Base-by-base conservation (phyloP, 2,797 vertebrate genomes). In the Anolis apletophallus region DNA sequence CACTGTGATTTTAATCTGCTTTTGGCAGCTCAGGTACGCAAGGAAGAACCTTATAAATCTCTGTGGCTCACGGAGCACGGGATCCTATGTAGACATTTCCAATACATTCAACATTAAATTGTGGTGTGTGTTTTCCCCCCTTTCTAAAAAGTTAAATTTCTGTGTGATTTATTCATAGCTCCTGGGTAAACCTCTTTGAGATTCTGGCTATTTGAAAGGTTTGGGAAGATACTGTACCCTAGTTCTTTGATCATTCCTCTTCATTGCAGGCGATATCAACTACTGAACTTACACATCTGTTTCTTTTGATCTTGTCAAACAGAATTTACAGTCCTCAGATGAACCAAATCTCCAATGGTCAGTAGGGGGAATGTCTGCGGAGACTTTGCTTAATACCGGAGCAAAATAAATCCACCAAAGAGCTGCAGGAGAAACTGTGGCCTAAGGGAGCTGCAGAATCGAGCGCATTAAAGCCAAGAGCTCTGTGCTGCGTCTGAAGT, bases 241-340 rank as follows among this genome's bases (percentile, higher is more conserved):
- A 92, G 81, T 91, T 93, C 95, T 97, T 96, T 96, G 95, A 96
- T 96, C 94, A 92, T 93, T 92, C 94, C 89, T 92, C 91, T 92
- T 95, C 93, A 90, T 95, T 87, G 92, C 74, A 82, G 92, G 93
- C 86, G 0, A 81, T 94, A 93, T 87, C 94, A 94, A 91, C 94
- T 91, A 84, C 93, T 88, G 92, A 94, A 94, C 93, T 94, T 92
- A 93, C 84, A 93, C 93, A 95, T 94, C 91, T 93, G 91, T 93
- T 95, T 93, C 95, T 96, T 96, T 97, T 97, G 96, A 96, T 97
- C 95, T 95, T 95, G 95, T 96, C 93, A 94, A 94, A 96, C 93
- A 95, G 95, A 96, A 96, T 97, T 96, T 96, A 96, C 92, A 95
- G 96, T 90, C 94, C 91, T 91, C 83, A 94, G 93, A 94, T 94